These are phyloP conservation scores for Ahaetulla prasina DNA, from an alignment of 2,113 vertebrate species.

Conservation along the genomic window DNA sequence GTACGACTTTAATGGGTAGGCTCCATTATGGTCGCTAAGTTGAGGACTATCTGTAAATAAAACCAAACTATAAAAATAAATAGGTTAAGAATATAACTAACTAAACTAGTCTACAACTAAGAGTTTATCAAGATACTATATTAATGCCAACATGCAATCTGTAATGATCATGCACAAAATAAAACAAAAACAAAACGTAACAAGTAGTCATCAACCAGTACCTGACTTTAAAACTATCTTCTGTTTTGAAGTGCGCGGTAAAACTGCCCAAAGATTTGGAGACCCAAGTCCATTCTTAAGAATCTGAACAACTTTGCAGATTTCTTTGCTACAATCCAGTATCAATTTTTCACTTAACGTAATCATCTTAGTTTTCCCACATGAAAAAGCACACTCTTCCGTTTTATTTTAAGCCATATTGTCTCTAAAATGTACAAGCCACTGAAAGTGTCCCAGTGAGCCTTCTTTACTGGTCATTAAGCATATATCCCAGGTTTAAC, in stretches of 20 bases:
- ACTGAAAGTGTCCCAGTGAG: not conserved
- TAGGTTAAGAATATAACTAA: not conserved
- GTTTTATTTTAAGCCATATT: not conserved
- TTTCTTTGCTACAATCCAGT: slow-evolving; percentile 49
- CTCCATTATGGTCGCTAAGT: not conserved
- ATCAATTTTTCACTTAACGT: slow-evolving; percentile 51
- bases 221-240: slow-evolving; percentile 45
- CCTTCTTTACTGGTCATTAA: slow-evolving; percentile 11
- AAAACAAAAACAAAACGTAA: not conserved
- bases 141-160: not conserved
- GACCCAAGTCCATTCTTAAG: slow-evolving; percentile 42
- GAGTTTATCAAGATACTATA: not conserved
- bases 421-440: slow-evolving; percentile 2
- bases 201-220: slow-evolving; percentile 22
- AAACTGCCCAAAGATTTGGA: slow-evolving; percentile 20
- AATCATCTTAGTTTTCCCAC: slow-evolving; percentile 21
- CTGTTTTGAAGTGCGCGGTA: slow-evolving; percentile 37
- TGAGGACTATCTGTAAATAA: not conserved
- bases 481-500: slow-evolving; percentile 28
- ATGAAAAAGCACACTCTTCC: not conserved
- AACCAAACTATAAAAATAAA: not conserved
- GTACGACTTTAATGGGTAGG: not conserved
- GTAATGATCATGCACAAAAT: not conserved
- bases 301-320: slow-evolving; percentile 50
- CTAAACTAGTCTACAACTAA: not conserved